phyloP scores from a whole-genome alignment of 2,888 invertebrate species.

The Axea sp. region DNA sequence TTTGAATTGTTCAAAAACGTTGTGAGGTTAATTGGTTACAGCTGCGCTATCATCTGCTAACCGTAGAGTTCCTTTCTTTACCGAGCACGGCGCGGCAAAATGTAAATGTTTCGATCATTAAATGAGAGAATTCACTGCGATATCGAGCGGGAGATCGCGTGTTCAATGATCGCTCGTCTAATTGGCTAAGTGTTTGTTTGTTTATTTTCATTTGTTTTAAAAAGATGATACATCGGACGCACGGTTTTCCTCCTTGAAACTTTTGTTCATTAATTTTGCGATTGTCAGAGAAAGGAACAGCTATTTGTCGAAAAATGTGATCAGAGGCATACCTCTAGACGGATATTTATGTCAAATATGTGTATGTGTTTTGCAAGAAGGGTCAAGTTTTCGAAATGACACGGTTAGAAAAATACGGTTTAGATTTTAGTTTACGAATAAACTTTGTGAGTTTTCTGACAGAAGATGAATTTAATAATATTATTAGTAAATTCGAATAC shows the following conservation, averaged over 20 bases:
- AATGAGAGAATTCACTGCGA: conserved; percentile 31
- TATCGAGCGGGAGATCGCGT: conserved; percentile 50
- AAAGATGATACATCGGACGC: too few species aligned
- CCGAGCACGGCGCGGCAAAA: conserved; percentile 27
- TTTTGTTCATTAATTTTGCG: conserved; percentile 41
- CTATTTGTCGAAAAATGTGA: conserved; percentile 51
- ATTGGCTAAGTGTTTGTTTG: conserved; percentile 29
- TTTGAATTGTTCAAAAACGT: conserved; percentile 28
- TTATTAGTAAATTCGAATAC: too few species aligned
- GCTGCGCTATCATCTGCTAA: conserved; percentile 19
- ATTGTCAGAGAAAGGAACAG: conserved; percentile 60
- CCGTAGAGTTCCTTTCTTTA: conserved; percentile 18
- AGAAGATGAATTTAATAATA: too few species aligned
- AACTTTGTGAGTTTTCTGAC: too few species aligned
- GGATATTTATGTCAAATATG: conserved; percentile 50
- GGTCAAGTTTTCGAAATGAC: conserved; percentile 20
- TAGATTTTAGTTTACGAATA: neutral
- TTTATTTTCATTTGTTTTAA: conserved; percentile 2
- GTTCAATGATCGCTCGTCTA: conserved; percentile 24
- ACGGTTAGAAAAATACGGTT: neutral
- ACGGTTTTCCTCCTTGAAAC: too few species aligned
- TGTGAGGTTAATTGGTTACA: conserved; percentile 16
- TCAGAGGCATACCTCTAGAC: conserved; percentile 45
- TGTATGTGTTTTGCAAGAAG: conserved; percentile 36
- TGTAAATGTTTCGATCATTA: conserved; percentile 24